Percentiles rank a stretch among this genome's conserved stretches.
phyloP scores from a whole-genome alignment of 2,113 vertebrate genomes.

The Lutjanus erythropterus region DNA sequence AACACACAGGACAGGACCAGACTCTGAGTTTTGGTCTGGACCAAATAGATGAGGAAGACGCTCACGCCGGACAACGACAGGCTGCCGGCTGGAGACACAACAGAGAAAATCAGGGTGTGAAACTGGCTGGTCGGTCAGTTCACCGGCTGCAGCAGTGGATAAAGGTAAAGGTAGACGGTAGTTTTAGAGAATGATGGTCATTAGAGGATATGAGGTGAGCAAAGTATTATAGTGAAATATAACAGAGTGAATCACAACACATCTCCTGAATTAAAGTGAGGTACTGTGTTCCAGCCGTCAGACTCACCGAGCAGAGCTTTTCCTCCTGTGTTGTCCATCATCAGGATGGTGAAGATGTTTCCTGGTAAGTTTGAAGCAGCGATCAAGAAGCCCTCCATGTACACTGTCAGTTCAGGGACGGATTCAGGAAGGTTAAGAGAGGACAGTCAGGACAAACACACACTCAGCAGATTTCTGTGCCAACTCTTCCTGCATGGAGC shows the following conservation, averaged over 20 bases:
- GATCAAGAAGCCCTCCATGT: conserved; percentile 82
- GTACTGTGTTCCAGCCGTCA: neutral
- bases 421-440: neutral
- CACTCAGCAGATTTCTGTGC: neutral
- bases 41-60: conserved; percentile 83
- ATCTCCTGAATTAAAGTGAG: neutral
- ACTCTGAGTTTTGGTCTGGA: conserved; percentile 82
- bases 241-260: neutral
- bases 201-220: no score
- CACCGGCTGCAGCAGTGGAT: no score
- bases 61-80: conserved; percentile 82
- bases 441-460: neutral
- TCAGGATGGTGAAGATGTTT: conserved; percentile 85
- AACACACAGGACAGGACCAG: conserved; percentile 83
- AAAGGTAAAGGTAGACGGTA: no score
- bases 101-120: neutral
- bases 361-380: conserved; percentile 84
- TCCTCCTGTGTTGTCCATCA: conserved; percentile 82
- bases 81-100: conserved; percentile 72
- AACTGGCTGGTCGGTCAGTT: neutral
- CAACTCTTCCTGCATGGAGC: neutral
- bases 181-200: no score
- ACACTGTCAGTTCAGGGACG: conserved; percentile 72
- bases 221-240: no score
- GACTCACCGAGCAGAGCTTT: conserved; percentile 82